These are phyloP conservation scores for Hydrolagus affinis DNA, from an alignment of 2,113 vertebrate species.

Conservation along the genomic window DNA sequence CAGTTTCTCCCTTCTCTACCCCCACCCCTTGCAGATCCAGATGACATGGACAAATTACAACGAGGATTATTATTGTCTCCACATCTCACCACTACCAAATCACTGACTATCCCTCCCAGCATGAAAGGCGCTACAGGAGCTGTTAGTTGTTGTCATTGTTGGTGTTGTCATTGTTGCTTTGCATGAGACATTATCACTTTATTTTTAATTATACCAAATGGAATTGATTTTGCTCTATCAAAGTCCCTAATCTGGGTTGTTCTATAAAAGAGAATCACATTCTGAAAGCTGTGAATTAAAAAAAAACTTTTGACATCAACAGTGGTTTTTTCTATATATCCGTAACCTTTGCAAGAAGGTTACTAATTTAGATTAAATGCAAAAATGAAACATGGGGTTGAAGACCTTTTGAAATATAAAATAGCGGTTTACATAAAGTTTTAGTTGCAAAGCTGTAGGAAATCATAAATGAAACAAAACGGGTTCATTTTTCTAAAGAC, in stretches of 20 bases:
- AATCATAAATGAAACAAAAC: background rate
- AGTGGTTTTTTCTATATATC: too few relatives aligned
- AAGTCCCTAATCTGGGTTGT: background rate
- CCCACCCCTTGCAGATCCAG: too few relatives aligned
- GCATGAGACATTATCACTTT: background rate
- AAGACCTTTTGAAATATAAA: constrained; percentile 8
- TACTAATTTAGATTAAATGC: constrained; percentile 18
- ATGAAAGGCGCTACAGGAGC: too few relatives aligned
- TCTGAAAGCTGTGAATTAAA: background rate
- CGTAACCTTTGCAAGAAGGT: background rate
- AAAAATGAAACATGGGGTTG: background rate
- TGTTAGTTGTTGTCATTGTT: too few relatives aligned
- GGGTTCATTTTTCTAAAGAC: background rate
- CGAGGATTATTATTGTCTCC: too few relatives aligned
- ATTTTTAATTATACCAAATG: background rate
- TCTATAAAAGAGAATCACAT: background rate
- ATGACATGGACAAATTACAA: too few relatives aligned
- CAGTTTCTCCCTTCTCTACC: too few relatives aligned
- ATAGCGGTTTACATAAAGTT: background rate
- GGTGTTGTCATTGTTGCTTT: too few relatives aligned
- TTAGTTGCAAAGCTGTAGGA: background rate
- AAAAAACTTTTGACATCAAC: background rate
- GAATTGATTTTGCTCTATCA: background rate
- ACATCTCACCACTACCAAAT: too few relatives aligned
- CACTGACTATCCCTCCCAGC: too few relatives aligned